Conservation (phyloP, 2,888 invertebrate genomes). For the Pheosia gnoma region DNA sequence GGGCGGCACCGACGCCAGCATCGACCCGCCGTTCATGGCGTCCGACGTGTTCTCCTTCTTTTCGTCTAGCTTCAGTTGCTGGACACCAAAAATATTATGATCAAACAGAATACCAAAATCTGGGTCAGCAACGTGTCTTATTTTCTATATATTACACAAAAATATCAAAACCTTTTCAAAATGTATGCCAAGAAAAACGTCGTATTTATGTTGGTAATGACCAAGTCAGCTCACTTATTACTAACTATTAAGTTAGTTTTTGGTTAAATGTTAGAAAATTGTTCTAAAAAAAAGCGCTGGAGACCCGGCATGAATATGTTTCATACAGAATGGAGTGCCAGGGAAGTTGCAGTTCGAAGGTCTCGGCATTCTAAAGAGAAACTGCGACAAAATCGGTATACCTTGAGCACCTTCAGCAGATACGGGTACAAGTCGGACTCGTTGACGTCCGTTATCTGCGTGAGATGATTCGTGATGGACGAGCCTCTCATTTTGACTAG, state of each 20-base stretch:
- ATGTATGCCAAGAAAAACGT: too few species aligned
- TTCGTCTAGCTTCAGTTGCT: conserved; percentile 84
- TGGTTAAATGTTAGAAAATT: too few species aligned
- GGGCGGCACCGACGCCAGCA: conserved; percentile 77
- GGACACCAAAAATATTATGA: conserved; percentile 7
- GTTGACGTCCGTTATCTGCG: conserved; percentile 89
- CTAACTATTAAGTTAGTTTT: too few species aligned
- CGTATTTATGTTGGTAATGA: too few species aligned
- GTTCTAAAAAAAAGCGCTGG: too few species aligned
- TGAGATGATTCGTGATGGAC: conserved; percentile 90
- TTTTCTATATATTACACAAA: too few species aligned
- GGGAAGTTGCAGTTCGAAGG: too few species aligned
- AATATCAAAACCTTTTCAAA: too few species aligned
- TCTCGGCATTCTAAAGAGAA: neutral
- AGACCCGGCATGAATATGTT: too few species aligned
- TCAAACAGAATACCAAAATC: neutral
- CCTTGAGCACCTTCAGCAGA: conserved; percentile 91
- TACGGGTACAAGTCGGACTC: conserved; percentile 95
- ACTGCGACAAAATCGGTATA: conserved; percentile 46
- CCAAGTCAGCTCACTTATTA: too few species aligned
- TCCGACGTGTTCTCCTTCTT: conserved; percentile 73
- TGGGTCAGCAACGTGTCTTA: neutral
- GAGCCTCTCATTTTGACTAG: conserved; percentile 95
- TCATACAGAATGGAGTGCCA: too few species aligned
- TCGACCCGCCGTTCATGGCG: conserved; percentile 65